Percentiles rank a stretch among this genome's conserved stretches.
These are phyloP conservation scores for Leptinotarsa peninsularis DNA, from an alignment of 2,888 invertebrate genomes.

Conservation along the genomic window DNA sequence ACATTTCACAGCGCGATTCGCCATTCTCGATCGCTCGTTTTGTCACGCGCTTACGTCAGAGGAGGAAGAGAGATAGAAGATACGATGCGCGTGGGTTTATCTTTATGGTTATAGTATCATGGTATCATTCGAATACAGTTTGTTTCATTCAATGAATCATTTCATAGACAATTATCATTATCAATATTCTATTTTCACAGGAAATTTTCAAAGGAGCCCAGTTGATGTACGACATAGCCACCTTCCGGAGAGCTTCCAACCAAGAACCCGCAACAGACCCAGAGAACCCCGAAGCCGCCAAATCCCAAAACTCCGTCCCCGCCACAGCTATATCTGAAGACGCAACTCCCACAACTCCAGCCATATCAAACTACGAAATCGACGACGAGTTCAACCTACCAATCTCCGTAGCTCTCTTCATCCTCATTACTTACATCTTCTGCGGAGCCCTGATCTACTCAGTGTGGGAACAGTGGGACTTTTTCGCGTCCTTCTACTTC, in stretches of 20 bases:
- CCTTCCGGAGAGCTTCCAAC: conserved; percentile 76
- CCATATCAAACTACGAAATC: conserved; percentile 81
- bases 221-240: conserved; percentile 83
- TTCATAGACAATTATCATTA: not conserved
- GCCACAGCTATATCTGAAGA: conserved; percentile 50
- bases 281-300: conserved; percentile 34
- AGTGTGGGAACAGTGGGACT: conserved; percentile 86
- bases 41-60: too few relatives aligned
- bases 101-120: too few relatives aligned
- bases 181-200: conserved; percentile 64
- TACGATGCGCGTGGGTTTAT: too few relatives aligned
- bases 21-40: too few relatives aligned
- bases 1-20: too few relatives aligned
- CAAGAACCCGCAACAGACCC: conserved; percentile 43
- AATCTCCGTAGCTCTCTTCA: conserved; percentile 86
- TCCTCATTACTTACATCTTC: conserved; percentile 88
- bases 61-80: too few relatives aligned
- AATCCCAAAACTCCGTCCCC: conserved; percentile 8
- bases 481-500: conserved; percentile 95
- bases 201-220: conserved; percentile 88
- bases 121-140: too few relatives aligned
- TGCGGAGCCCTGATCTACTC: conserved; percentile 86
- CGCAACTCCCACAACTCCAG: conserved; percentile 81
- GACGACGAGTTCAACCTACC: conserved; percentile 96
- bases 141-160: not conserved